phyloP scores from a whole-genome alignment of 2,113 vertebrate genomes.

The Nothocercus julius region DNA sequence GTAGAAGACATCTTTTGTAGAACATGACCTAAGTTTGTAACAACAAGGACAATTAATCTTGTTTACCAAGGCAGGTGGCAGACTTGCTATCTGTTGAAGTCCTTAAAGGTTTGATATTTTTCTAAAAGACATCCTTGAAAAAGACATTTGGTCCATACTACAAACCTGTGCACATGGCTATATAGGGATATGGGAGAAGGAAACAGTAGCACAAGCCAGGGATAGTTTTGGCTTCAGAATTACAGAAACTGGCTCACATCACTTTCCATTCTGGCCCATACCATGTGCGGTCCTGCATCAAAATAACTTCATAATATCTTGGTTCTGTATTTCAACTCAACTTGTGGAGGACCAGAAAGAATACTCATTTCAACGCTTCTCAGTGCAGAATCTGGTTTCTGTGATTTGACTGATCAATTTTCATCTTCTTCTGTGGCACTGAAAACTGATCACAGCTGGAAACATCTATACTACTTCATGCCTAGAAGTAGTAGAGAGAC shows the following conservation, averaged over 20 bases:
- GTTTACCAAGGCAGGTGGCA: constrained; percentile 50
- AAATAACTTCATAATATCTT: not conserved
- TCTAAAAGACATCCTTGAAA: not conserved
- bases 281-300: not conserved
- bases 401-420: not conserved
- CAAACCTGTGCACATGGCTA: not conserved
- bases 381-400: not conserved
- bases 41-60: constrained; percentile 58
- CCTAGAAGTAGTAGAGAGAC: not conserved
- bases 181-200: not conserved
- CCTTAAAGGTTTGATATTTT: not conserved
- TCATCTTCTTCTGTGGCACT: not conserved
- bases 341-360: not conserved
- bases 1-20: not conserved
- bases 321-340: not conserved
- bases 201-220: not conserved
- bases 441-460: not conserved
- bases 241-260: not conserved
- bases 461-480: not conserved
- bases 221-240: not conserved
- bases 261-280: not conserved
- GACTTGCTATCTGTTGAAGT: constrained; percentile 61
- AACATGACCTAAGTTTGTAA: constrained; percentile 41
- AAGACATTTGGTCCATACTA: not conserved
- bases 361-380: not conserved